phyloP scores from a whole-genome alignment of 2,888 invertebrate genomes.

The Apocheima hispidaria region DNA sequence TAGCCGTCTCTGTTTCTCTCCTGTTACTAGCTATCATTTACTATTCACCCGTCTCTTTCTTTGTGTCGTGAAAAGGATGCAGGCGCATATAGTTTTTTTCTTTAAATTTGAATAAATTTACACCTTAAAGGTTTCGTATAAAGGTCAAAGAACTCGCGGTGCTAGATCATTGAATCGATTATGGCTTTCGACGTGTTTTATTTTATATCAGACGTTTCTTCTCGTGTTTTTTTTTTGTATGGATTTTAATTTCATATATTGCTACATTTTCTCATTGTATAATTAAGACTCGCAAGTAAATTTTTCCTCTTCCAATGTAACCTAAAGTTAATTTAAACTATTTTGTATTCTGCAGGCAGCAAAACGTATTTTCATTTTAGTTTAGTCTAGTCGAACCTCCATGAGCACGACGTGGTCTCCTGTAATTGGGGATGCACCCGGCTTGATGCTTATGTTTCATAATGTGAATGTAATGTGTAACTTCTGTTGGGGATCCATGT shows the following conservation, averaged over 20 bases:
- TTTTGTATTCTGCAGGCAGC: too few relatives aligned
- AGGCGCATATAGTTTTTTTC: conserved; percentile 67
- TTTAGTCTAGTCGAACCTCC: too few relatives aligned
- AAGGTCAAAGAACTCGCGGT: conserved; percentile 67
- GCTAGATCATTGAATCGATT: conserved; percentile 48
- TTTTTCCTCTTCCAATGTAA: too few relatives aligned
- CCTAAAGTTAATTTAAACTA: too few relatives aligned
- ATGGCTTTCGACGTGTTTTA: conserved; percentile 22
- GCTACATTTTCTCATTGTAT: too few relatives aligned
- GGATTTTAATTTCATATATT: background rate
- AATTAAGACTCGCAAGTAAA: too few relatives aligned
- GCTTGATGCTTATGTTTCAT: too few relatives aligned
- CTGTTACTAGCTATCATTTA: conserved; percentile 12
- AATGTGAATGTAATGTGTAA: too few relatives aligned
- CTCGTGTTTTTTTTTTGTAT: background rate
- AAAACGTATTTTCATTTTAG: too few relatives aligned
- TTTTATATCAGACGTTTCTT: conserved; percentile 1
- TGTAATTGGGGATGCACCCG: too few relatives aligned
- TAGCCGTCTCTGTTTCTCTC: conserved; percentile 46
- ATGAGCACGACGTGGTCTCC: too few relatives aligned
- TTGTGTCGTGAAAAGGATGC: conserved; percentile 68
- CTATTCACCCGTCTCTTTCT: conserved; percentile 44
- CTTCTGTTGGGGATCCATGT: too few relatives aligned
- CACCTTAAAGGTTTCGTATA: conserved; percentile 69
- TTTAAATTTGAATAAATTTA: conserved; percentile 84